Conservation (phyloP, 2,888 invertebrate genomes). For the Chironomus tentans region DNA sequence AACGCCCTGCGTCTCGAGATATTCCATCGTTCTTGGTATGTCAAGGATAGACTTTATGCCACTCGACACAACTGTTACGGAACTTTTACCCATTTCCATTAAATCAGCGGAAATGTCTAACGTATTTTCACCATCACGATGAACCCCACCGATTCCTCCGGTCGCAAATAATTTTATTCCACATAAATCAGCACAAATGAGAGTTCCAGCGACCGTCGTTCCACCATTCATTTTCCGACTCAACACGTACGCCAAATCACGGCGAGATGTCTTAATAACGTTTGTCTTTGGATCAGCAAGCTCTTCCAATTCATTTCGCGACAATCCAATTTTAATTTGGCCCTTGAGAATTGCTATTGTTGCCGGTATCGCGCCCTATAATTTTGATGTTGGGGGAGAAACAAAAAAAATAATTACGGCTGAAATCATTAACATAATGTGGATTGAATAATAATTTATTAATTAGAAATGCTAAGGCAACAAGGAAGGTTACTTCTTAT, state of each 20-base stretch:
- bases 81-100: slow-evolving; percentile 76
- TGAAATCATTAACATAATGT: no score
- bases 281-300: slow-evolving; percentile 48
- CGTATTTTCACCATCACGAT: slow-evolving; percentile 74
- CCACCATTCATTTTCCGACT: slow-evolving; percentile 71
- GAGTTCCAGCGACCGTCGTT: slow-evolving; percentile 93
- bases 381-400: background rate
- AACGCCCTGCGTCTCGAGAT: slow-evolving; percentile 91
- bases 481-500: background rate
- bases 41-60: slow-evolving; percentile 97
- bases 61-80: slow-evolving; percentile 85
- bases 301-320: slow-evolving; percentile 50
- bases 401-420: no score
- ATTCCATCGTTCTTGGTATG: slow-evolving; percentile 87
- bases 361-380: slow-evolving; percentile 72
- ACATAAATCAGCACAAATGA: slow-evolving; percentile 70
- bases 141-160: slow-evolving; percentile 89
- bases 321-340: slow-evolving; percentile 69
- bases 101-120: slow-evolving; percentile 94
- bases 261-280: slow-evolving; percentile 73
- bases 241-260: slow-evolving; percentile 72
- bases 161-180: slow-evolving; percentile 91
- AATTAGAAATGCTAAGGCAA: background rate
- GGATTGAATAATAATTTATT: no score
- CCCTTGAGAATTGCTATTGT: slow-evolving; percentile 86